These are phyloP conservation scores for Stenurella melanura DNA, from an alignment of 2,888 invertebrate species.

Conservation along the genomic window DNA sequence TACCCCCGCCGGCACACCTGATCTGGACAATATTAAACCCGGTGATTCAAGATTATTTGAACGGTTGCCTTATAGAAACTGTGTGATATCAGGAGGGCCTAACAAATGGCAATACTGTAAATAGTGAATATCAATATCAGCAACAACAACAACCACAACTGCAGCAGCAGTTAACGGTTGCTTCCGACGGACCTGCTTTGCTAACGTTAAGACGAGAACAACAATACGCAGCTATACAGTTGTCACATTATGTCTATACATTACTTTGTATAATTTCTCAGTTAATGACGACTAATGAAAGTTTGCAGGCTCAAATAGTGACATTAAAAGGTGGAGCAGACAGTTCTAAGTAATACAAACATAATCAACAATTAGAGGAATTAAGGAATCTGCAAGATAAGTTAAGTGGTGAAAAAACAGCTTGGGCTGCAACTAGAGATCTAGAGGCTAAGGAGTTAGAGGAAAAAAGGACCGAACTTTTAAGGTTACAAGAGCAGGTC, in stretches of 20 bases:
- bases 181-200: constrained; percentile 72
- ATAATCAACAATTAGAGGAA: constrained; percentile 95
- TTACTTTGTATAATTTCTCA: constrained; percentile 91
- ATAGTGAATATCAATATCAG: constrained; percentile 49
- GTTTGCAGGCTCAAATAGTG: constrained; percentile 87
- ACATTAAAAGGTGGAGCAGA: constrained; percentile 77
- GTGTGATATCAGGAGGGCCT: constrained; percentile 74
- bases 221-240: constrained; percentile 84
- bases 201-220: constrained; percentile 77
- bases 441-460: constrained; percentile 80
- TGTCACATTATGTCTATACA: constrained; percentile 91
- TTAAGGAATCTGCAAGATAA: constrained; percentile 92
- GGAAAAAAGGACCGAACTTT: constrained; percentile 82
- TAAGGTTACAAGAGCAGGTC: constrained; percentile 82
- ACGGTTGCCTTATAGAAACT: constrained; percentile 75
- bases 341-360: constrained; percentile 77
- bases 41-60: constrained; percentile 72
- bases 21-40: constrained; percentile 71
- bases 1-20: constrained; percentile 68
- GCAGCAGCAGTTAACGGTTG: constrained; percentile 56
- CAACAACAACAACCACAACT: constrained; percentile 48
- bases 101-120: constrained; percentile 68
- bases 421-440: constrained; percentile 85
- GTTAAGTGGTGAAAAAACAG: constrained; percentile 85
- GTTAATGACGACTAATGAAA: constrained; percentile 91